Evolutionary conservation across 2,113 vertebrate species (phyloP).

Genomic region (Xenus cinereus): DNA sequence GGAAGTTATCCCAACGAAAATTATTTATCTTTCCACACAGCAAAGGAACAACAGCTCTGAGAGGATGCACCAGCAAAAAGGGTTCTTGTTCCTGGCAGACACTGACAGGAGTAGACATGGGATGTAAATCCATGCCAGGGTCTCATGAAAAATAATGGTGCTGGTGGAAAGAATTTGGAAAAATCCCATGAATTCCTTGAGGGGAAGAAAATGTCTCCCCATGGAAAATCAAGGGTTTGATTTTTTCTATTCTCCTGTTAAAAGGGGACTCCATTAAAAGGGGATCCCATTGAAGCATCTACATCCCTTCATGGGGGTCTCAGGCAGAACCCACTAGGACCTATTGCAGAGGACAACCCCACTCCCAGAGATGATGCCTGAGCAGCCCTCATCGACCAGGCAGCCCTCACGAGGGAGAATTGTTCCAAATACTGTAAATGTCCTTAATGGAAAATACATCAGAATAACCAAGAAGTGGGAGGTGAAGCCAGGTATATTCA

Average conservation of each 20-base stretch:
- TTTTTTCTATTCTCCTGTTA: neutral
- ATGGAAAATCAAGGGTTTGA: neutral
- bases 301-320: neutral
- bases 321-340: neutral
- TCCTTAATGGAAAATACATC: neutral
- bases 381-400: neutral
- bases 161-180: neutral
- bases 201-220: neutral
- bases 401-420: neutral
- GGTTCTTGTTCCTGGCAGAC: neutral
- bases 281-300: neutral
- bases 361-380: neutral
- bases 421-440: accelerated
- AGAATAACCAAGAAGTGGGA: neutral
- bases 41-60: neutral
- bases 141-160: neutral
- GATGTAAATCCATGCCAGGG: neutral
- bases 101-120: neutral
- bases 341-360: neutral
- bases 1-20: neutral
- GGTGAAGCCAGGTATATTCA: neutral
- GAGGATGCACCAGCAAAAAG: neutral
- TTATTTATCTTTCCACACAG: neutral
- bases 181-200: accelerated
- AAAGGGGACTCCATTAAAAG: neutral